These are phyloP conservation scores for Coccyzus lansbergi DNA, from an alignment of 2,797 vertebrate species.

Conservation along the genomic window DNA sequence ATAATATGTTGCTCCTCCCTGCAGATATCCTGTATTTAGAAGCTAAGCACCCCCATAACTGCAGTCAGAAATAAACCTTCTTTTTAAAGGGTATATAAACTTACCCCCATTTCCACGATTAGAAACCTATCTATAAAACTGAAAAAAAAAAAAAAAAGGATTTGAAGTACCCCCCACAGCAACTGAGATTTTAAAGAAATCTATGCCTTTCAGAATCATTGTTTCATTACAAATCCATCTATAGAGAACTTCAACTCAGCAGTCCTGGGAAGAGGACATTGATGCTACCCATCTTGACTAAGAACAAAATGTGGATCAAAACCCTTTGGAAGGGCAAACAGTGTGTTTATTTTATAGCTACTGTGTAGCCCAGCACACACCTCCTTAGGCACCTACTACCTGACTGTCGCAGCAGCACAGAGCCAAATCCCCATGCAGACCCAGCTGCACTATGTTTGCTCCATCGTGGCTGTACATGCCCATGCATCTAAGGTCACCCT, in stretches of 20 bases:
- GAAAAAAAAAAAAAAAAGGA: background rate
- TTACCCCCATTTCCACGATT: background rate
- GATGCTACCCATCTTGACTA: accelerated
- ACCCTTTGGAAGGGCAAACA: background rate
- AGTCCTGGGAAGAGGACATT: background rate
- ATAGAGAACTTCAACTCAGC: background rate
- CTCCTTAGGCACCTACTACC: background rate
- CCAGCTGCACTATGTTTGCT: background rate
- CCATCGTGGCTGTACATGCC: background rate
- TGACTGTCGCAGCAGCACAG: accelerated
- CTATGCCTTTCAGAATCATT: background rate
- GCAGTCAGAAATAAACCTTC: background rate
- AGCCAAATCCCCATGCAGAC: accelerated
- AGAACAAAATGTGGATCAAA: background rate
- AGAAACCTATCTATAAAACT: background rate
- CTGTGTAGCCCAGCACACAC: background rate
- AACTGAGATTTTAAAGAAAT: background rate
- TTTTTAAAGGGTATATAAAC: background rate
- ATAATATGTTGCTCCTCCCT: background rate
- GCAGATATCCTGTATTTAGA: background rate
- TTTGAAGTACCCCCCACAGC: background rate
- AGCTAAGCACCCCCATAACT: background rate
- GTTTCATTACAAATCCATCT: background rate
- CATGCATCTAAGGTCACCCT: background rate
- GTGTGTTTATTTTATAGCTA: background rate